phyloP scores from a whole-genome alignment of 2,113 vertebrate genomes.

The Narcine bancroftii region DNA sequence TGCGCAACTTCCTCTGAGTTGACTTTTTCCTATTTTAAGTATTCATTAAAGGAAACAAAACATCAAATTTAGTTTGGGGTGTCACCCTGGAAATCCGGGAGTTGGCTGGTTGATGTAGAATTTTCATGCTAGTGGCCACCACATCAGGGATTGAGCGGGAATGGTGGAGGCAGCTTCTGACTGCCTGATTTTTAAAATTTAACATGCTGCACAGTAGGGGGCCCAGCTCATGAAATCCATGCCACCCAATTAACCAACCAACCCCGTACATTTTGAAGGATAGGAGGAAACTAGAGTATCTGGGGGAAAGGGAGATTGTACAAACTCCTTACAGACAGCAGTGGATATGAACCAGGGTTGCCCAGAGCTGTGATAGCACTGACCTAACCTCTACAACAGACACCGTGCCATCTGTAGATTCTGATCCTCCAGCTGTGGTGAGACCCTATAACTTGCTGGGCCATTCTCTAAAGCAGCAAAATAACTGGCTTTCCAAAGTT shows the following conservation, averaged over 20 bases:
- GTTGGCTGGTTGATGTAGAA: background rate
- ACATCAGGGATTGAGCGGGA: background rate
- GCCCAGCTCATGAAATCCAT: no score
- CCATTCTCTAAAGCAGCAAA: background rate
- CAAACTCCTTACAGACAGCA: no score
- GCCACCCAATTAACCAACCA: no score
- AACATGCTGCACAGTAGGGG: no score
- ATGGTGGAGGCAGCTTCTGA: background rate
- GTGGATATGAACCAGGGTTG: no score
- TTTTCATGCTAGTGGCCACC: background rate
- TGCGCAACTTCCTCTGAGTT: background rate
- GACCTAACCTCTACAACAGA: no score
- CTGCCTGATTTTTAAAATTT: no score
- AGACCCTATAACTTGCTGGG: background rate
- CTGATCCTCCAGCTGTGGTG: background rate
- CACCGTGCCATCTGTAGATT: no score
- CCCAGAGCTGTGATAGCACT: no score
- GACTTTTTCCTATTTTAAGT: background rate
- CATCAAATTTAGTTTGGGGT: background rate
- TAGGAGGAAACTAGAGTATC: no score
- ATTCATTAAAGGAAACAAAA: background rate
- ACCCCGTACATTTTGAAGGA: no score
- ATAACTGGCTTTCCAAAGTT: background rate
- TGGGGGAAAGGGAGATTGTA: no score
- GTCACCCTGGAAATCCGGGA: background rate